Conservation (phyloP, 2,888 invertebrate species). For the Diaperis boleti region DNA sequence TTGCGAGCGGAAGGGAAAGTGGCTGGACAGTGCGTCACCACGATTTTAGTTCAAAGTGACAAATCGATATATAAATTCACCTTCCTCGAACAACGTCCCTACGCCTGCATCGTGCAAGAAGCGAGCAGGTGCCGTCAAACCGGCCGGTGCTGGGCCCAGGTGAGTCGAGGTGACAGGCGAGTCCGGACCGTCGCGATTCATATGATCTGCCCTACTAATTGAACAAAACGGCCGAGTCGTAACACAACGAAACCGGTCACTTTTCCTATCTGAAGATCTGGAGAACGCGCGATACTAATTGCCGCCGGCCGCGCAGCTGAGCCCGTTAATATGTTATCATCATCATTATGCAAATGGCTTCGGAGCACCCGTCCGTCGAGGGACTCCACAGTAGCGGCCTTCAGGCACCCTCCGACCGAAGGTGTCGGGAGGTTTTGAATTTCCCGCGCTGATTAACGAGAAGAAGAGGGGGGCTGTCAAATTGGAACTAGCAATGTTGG, state of each 20-base stretch:
- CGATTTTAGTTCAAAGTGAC: too few species aligned
- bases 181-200: constrained; percentile 58
- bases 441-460: too few species aligned
- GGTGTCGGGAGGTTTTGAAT: too few species aligned
- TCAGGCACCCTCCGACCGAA: constrained; percentile 44
- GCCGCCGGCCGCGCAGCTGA: constrained; percentile 63
- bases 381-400: constrained; percentile 50
- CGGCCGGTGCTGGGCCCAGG: constrained; percentile 49
- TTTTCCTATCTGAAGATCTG: constrained; percentile 52
- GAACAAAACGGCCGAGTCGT: constrained; percentile 55
- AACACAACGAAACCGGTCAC: constrained; percentile 36
- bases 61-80: too few species aligned
- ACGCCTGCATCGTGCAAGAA: constrained; percentile 33
- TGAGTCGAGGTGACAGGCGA: constrained; percentile 56
- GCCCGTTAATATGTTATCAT: constrained; percentile 64
- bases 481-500: too few species aligned
- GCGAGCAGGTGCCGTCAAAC: constrained; percentile 33
- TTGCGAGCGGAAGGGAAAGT: too few species aligned
- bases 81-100: neutral
- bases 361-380: constrained; percentile 47
- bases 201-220: constrained; percentile 54
- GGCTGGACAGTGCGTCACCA: too few species aligned
- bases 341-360: constrained; percentile 64
- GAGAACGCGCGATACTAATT: constrained; percentile 61
- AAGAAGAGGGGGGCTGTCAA: too few species aligned